Conservation (phyloP, 2,113 vertebrate genomes). For the Uria lomvia region DNA sequence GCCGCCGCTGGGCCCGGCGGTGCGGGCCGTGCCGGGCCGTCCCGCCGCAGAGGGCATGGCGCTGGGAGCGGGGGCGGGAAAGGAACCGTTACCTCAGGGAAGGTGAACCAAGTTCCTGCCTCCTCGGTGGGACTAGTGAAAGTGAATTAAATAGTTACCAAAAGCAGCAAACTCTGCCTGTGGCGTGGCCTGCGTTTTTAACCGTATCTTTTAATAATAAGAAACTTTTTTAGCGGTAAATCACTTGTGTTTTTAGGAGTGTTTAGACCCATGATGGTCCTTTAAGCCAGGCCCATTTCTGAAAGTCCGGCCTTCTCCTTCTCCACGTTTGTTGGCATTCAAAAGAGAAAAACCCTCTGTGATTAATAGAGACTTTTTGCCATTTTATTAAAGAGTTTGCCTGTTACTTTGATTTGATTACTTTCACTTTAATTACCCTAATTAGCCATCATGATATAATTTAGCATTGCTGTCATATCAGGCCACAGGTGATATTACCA, state of each 20-base stretch:
- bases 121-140: accelerated
- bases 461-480: slow-evolving; percentile 15
- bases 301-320: background rate
- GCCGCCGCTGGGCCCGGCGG: background rate
- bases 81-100: accelerated
- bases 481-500: slow-evolving; percentile 42
- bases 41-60: accelerated
- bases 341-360: background rate
- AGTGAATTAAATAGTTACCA: background rate
- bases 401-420: slow-evolving; percentile 52
- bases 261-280: background rate
- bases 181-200: background rate
- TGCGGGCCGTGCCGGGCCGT: background rate
- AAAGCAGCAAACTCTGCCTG: no score
- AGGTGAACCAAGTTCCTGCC: accelerated
- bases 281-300: background rate
- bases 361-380: background rate
- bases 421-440: slow-evolving; percentile 63
- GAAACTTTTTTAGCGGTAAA: background rate
- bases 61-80: background rate
- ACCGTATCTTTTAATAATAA: background rate
- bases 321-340: background rate
- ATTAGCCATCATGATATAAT: slow-evolving; percentile 53
- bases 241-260: accelerated
- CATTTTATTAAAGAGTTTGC: slow-evolving; percentile 34